Base-by-base conservation (phyloP, 2,888 invertebrate genomes). In the Aquatica leii region DNA sequence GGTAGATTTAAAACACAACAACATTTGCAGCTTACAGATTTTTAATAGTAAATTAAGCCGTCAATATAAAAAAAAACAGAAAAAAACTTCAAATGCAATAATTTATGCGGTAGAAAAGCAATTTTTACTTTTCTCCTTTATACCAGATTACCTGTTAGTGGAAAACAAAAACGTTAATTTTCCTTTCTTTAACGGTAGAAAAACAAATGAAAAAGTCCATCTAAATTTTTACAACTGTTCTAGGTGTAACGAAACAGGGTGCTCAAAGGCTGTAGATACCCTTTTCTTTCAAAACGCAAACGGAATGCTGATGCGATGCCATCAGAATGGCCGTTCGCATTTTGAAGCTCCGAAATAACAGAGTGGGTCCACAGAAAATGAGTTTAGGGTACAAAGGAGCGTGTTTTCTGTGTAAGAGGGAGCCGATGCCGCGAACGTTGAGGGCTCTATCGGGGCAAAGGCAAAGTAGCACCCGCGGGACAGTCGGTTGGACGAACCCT, bases 361-460 rank as follows among this genome's bases (percentile, higher is more conserved):
- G 62, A 60, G 65, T 61, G 55, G 59, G 65, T 59, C 65, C 65
- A 62, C 65, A 50, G 62, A 65, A 65, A 65, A 65, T 65, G 65
- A 65, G 65, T 65, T 65, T 65, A 65, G 65, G 58, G 62, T 52
- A 65, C 61, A 65, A 65, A 65, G 62, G 58, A 65, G 61, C 65
- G 59, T 50, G 56, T 59, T 57, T 5, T 41, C 6, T 41, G 6
- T 24, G 6, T 24, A 24, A 15, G 61, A 53, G 65, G 53, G 61
- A 52, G 58, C 43, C 35, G 41, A 55, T 50, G 59, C 64, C 48
- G 56, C 59, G 55, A 64, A 64, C 50, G 59, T 58, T 57, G 51
- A 34, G 55, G 55, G 46, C 41, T 37, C 61, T 54, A 56, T 48
- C 51, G 56, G 59, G 59, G 52, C 50, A 43, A 37, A 34, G 43